phyloP scores from a whole-genome alignment of 92 coral and sea anemone genomes.

The Palythoa grandis region DNA sequence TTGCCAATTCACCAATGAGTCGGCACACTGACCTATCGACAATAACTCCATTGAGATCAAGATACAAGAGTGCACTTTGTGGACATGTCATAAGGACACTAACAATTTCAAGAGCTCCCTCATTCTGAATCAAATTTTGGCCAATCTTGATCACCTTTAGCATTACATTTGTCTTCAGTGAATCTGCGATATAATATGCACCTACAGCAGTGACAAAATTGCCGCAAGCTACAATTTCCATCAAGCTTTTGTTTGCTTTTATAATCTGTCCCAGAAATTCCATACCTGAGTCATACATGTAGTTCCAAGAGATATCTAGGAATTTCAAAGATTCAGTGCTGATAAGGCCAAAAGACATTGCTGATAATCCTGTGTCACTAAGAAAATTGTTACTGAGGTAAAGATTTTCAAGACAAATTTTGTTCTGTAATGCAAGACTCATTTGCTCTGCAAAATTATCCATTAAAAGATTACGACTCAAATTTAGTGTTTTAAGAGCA shows the following conservation, averaged over 20 bases:
- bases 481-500: constrained; percentile 62
- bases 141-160: constrained; percentile 71
- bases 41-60: constrained; percentile 88
- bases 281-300: constrained; percentile 83
- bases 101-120: constrained; percentile 74
- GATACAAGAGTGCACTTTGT: constrained; percentile 47
- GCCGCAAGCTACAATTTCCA: constrained; percentile 75
- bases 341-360: constrained; percentile 67
- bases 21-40: constrained; percentile 57
- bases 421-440: constrained; percentile 51
- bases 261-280: constrained; percentile 64
- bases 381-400: constrained; percentile 78
- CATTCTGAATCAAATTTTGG: constrained; percentile 78
- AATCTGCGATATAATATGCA: constrained; percentile 68
- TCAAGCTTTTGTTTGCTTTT: constrained; percentile 56
- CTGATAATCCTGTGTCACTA: constrained; percentile 66
- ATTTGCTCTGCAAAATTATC: constrained; percentile 66
- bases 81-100: constrained; percentile 34
- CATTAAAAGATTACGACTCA: constrained; percentile 73
- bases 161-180: constrained; percentile 65
- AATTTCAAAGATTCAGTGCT: constrained; percentile 59
- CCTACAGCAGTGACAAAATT: constrained; percentile 77
- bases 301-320: constrained; percentile 93
- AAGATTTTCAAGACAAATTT: constrained; percentile 52
- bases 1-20: constrained; percentile 51